Evolutionary conservation across 2,888 invertebrate genomes (phyloP).

Genomic region (Trachelus stipa): DNA sequence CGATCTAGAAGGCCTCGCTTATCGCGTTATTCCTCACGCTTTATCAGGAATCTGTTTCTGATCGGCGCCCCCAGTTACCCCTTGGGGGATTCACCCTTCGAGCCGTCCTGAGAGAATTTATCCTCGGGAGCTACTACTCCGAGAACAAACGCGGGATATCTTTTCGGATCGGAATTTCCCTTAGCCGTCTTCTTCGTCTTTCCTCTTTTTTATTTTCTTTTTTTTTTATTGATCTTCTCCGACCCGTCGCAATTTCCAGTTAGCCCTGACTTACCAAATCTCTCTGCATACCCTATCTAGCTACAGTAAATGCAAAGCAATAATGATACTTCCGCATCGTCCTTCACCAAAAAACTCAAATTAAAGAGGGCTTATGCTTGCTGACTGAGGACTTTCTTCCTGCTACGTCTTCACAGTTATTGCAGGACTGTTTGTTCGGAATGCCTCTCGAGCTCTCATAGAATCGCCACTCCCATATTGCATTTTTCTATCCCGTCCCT

Average conservation of each 20-base stretch:
- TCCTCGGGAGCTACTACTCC: no score
- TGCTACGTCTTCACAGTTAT: conserved; percentile 27
- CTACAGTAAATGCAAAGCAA: conserved; percentile 28
- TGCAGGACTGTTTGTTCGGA: conserved; percentile 24
- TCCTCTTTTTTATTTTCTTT: no score
- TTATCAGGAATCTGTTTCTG: conserved; percentile 8
- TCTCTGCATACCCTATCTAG: no score
- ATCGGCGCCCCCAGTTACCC: not conserved
- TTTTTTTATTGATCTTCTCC: no score
- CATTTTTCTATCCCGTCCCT: conserved; percentile 24
- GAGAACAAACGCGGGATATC: no score
- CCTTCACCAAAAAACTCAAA: not conserved
- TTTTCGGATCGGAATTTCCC: no score
- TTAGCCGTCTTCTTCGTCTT: no score
- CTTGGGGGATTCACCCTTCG: no score
- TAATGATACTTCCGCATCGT: conserved; percentile 22
- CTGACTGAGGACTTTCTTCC: conserved; percentile 23
- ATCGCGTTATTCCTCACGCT: conserved; percentile 3
- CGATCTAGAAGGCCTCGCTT: not conserved
- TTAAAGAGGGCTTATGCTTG: conserved; percentile 20
- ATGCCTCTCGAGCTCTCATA: conserved; percentile 6
- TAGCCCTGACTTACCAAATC: no score
- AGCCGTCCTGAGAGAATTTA: no score
- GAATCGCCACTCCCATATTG: conserved; percentile 19
- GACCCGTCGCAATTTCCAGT: no score